Conservation (phyloP, 2,113 vertebrate genomes). For the Erpornis zantholeuca region DNA sequence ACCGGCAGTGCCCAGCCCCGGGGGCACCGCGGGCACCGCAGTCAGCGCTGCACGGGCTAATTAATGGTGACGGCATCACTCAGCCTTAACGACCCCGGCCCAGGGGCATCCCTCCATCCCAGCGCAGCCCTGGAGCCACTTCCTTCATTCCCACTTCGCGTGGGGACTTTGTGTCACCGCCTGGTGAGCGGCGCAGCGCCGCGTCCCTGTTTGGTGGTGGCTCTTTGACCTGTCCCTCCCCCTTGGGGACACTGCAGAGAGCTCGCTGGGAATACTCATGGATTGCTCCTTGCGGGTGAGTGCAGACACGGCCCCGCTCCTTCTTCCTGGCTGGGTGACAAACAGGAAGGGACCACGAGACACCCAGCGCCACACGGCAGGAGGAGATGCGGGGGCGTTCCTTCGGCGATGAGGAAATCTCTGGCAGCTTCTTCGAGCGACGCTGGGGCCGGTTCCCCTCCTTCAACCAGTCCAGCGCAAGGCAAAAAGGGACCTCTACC, state of each 20-base stretch:
- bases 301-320: neutral
- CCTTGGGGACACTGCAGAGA: accelerated
- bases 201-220: accelerated
- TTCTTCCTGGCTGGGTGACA: neutral
- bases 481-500: neutral
- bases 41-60: accelerated
- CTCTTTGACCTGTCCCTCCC: neutral
- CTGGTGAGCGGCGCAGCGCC: accelerated
- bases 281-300: neutral
- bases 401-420: neutral
- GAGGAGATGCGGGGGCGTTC: neutral
- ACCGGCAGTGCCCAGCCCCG: accelerated
- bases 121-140: neutral
- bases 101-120: neutral
- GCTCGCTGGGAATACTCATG: accelerated
- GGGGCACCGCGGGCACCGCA: accelerated
- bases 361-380: neutral
- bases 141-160: accelerated
- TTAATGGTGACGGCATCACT: accelerated
- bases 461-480: accelerated
- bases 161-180: neutral
- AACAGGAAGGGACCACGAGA: neutral
- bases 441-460: neutral
- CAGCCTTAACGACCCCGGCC: neutral
- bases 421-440: neutral